Percentiles rank a stretch among this genome's conserved stretches.
phyloP scores from a whole-genome alignment of 92 coral and sea anemone species.

The Epizoanthus illoricatus region DNA sequence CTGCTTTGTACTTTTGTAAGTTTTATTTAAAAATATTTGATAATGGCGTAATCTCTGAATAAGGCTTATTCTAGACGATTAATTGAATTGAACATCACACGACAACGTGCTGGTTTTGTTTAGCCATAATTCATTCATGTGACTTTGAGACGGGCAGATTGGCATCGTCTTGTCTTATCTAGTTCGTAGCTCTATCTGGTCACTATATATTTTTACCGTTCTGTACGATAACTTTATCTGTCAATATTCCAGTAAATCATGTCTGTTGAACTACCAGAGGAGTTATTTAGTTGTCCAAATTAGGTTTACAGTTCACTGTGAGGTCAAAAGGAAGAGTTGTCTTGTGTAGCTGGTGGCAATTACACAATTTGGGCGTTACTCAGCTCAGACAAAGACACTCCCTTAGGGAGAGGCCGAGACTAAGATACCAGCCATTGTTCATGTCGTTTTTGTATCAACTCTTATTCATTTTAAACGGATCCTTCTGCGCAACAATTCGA shows the following conservation, averaged over 20 bases:
- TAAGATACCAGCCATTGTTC: conserved; percentile 4
- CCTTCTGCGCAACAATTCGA: not conserved
- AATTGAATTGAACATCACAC: not conserved
- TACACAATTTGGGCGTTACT: conserved; percentile 4
- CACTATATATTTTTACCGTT: not conserved
- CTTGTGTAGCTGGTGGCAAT: conserved; percentile 6
- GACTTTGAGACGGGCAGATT: not conserved
- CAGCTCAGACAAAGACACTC: not conserved
- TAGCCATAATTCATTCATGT: not conserved
- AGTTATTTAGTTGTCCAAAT: not conserved
- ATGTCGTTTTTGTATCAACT: not conserved
- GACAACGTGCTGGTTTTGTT: not conserved
- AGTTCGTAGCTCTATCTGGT: not conserved
- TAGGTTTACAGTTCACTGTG: not conserved
- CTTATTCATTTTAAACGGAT: not conserved
- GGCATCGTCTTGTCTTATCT: not conserved
- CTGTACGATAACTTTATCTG: not conserved
- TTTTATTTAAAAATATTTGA: too few species aligned
- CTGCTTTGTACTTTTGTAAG: too few species aligned
- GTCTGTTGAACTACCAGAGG: not conserved
- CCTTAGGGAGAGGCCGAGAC: conserved; percentile 9
- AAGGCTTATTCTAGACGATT: not conserved
- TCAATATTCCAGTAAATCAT: not conserved
- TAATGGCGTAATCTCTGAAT: not conserved
- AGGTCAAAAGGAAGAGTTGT: not conserved